Conservation (phyloP, 2,113 vertebrate species). For the Aphelocoma coerulescens region DNA sequence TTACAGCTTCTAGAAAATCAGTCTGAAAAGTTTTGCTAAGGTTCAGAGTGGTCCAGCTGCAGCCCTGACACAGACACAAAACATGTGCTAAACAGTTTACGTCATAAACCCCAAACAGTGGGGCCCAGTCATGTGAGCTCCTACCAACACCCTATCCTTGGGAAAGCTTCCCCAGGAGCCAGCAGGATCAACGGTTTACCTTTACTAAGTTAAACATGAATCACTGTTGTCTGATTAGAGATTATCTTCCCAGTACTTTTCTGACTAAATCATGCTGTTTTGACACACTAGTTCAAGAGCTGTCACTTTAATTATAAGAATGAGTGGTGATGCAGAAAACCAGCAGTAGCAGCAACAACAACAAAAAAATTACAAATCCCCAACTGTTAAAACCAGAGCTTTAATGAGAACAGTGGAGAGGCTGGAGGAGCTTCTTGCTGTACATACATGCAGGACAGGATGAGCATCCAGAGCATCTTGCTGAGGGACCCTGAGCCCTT, state of each 20-base stretch:
- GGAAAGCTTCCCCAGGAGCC: neutral
- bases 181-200: neutral
- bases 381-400: neutral
- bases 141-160: neutral
- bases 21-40: neutral
- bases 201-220: neutral
- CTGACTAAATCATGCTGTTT: constrained; percentile 31
- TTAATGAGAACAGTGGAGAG: neutral
- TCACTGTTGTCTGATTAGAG: neutral
- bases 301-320: constrained; percentile 44
- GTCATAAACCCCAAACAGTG: neutral
- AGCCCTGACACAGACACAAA: neutral
- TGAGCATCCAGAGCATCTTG: neutral
- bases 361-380: neutral
- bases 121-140: neutral
- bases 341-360: neutral
- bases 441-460: rapidly evolving
- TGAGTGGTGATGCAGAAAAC: constrained; percentile 16
- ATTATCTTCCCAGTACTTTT: constrained; percentile 5
- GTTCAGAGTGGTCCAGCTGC: neutral
- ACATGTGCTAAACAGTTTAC: neutral
- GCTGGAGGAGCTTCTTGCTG: neutral
- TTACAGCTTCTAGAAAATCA: neutral
- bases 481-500: neutral
- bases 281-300: constrained; percentile 42